Evolutionary conservation across 2,113 vertebrate genomes (phyloP).

Genomic region (Corythornis cristatus): DNA sequence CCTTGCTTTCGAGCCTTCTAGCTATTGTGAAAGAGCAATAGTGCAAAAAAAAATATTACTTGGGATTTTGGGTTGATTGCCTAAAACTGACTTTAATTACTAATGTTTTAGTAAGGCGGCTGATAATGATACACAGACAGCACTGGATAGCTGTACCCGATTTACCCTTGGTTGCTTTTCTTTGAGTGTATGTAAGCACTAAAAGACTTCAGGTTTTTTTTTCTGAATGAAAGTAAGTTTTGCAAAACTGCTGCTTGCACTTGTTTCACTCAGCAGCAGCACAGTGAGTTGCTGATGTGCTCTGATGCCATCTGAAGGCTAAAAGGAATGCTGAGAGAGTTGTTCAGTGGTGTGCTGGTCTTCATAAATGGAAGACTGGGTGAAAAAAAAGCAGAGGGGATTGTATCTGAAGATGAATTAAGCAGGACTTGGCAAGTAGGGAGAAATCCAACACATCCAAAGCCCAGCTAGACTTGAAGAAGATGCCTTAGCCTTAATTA

Average conservation of each 20-base stretch:
- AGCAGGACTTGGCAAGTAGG: not conserved
- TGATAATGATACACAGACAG: not conserved
- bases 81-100: not conserved
- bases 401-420: not conserved
- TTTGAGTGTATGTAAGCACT: not conserved
- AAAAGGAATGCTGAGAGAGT: not conserved
- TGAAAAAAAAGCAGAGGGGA: not conserved
- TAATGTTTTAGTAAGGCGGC: not conserved
- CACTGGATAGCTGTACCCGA: not conserved
- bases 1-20: not conserved
- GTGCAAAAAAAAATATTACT: not conserved
- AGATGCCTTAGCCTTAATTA: not conserved
- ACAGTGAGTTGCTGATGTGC: not conserved
- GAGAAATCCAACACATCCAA: not conserved
- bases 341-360: not conserved
- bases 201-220: not conserved
- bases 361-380: not conserved
- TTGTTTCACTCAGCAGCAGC: not conserved
- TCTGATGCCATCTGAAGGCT: not conserved
- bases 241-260: not conserved
- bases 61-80: not conserved
- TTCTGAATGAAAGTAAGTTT: not conserved
- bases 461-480: not conserved
- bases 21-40: not conserved
- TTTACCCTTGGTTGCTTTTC: not conserved